These are phyloP conservation scores for Pelosia muscerda DNA, from an alignment of 2,888 invertebrate species.

Conservation along the genomic window DNA sequence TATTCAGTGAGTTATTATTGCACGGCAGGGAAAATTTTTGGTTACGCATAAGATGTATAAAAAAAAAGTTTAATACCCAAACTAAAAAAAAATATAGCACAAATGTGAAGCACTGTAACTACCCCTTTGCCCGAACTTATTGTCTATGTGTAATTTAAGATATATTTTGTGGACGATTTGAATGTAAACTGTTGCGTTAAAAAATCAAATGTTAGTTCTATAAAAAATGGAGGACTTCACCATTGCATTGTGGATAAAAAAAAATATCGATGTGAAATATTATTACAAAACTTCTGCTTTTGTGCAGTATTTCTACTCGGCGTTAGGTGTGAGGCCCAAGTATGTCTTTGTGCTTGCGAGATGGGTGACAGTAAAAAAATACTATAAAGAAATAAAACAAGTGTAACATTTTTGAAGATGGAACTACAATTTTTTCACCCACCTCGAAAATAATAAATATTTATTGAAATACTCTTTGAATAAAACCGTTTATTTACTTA, in stretches of 20 bases:
- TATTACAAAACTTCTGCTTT: neutral
- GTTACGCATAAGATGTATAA: conserved; percentile 30
- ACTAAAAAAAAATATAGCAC: conserved; percentile 42
- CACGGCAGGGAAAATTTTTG: conserved; percentile 31
- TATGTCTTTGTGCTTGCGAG: neutral
- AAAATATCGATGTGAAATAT: neutral
- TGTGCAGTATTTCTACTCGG: too few species aligned
- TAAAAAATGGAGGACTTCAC: neutral
- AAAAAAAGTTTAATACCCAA: conserved; percentile 41
- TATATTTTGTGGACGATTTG: neutral
- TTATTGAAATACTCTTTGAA: neutral
- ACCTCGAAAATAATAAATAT: neutral
- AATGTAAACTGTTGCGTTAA: neutral
- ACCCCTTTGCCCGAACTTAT: conserved; percentile 28
- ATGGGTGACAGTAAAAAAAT: neutral
- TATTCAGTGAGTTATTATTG: conserved; percentile 36
- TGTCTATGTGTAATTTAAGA: neutral
- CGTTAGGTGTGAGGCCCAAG: neutral
- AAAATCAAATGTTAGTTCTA: neutral
- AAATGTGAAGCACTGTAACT: conserved; percentile 42
- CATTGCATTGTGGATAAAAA: neutral
- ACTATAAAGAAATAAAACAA: too few species aligned
- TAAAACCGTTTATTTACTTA: neutral
- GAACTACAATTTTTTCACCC: neutral
- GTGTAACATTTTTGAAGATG: neutral